Percentiles rank a stretch among this genome's conserved stretches.
Evolutionary conservation across 2,797 vertebrate species (phyloP).

Genomic region (Aphelocoma californica): DNA sequence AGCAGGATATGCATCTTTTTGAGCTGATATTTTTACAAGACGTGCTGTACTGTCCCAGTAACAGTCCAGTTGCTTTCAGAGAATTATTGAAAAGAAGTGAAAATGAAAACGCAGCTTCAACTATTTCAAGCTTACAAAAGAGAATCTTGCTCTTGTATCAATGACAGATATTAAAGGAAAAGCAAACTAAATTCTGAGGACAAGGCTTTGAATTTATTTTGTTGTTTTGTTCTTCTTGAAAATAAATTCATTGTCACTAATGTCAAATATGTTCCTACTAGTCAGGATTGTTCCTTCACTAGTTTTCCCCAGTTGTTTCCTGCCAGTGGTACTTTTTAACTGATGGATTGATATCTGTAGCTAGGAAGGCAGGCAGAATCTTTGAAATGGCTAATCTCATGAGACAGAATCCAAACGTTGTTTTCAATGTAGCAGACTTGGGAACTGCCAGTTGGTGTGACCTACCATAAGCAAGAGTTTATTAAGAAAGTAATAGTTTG

Average conservation of each 20-base stretch:
- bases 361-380: neutral
- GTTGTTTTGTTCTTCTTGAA: neutral
- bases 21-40: neutral
- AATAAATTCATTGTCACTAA: neutral
- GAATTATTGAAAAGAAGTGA: neutral
- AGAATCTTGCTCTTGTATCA: neutral
- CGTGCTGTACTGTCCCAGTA: neutral
- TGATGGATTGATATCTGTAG: neutral
- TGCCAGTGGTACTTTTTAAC: neutral
- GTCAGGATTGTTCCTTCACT: fast-evolving
- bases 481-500: neutral
- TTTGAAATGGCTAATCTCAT: neutral
- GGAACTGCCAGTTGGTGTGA: neutral
- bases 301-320: neutral
- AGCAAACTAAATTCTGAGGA: neutral
- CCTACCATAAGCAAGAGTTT: neutral
- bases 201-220: neutral
- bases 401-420: neutral
- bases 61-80: neutral
- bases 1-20: neutral
- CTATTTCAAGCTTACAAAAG: neutral
- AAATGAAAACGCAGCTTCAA: neutral
- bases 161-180: neutral
- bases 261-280: neutral
- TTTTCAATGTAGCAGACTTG: neutral